Evolutionary conservation across 64 coral and sea anemone genomes (phyloP).

Genomic region (Porites australiensis): DNA sequence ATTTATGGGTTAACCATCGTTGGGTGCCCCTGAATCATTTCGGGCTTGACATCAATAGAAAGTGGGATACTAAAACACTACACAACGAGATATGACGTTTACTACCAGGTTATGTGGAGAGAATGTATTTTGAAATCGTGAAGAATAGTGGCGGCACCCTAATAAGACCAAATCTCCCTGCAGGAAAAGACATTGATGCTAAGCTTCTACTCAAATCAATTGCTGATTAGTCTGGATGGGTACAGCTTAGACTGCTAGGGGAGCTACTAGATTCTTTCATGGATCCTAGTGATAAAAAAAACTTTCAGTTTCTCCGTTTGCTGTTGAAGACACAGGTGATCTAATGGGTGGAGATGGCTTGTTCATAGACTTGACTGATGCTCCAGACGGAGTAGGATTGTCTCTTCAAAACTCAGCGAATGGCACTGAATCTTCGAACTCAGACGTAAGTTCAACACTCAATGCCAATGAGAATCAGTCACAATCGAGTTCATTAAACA

Average conservation of each 20-base stretch:
- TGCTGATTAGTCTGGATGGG: constrained; percentile 48
- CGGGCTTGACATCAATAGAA: too few species aligned
- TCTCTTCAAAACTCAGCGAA: neutral
- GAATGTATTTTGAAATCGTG: constrained; percentile 69
- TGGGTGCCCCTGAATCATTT: too few species aligned
- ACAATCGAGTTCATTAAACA: constrained; percentile 50
- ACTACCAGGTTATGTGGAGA: constrained; percentile 66
- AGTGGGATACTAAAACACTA: too few species aligned
- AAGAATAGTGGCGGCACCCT: constrained; percentile 73
- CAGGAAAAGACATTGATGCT: constrained; percentile 76
- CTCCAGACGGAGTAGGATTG: neutral
- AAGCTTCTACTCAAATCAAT: constrained; percentile 80
- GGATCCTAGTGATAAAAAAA: constrained; percentile 60
- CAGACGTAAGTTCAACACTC: neutral
- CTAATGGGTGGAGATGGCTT: neutral
- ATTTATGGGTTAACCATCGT: too few species aligned
- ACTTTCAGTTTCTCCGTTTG: neutral
- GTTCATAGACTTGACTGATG: neutral
- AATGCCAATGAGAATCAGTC: neutral
- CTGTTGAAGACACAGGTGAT: neutral
- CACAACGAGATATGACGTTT: constrained; percentile 13
- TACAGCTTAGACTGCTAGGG: constrained; percentile 54
- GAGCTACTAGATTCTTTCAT: constrained; percentile 24
- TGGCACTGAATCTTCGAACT: neutral
- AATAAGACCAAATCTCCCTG: constrained; percentile 49